A percentile compares a stretch with the other conserved stretches of the same genome.
phyloP scores from a whole-genome alignment of 2,113 vertebrate genomes.

The Zapornia atra region DNA sequence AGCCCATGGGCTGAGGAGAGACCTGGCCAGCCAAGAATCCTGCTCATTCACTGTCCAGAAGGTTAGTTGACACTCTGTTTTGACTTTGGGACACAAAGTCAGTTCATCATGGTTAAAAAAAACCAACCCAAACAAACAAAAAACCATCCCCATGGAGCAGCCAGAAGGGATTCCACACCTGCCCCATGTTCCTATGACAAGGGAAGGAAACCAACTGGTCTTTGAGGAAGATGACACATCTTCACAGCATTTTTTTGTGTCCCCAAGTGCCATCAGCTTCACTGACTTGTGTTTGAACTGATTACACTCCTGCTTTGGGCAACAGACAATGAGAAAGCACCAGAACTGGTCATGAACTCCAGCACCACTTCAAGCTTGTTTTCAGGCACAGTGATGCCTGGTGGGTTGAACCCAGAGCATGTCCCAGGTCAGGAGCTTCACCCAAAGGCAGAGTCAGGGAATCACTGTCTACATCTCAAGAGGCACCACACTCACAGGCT shows the following conservation, averaged over 20 bases:
- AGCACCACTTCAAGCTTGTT: constrained; percentile 22
- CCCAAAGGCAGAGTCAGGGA: constrained; percentile 42
- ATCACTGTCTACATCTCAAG: background rate
- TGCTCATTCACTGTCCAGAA: background rate
- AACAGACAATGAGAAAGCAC: background rate
- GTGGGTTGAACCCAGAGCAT: background rate
- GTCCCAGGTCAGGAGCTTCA: constrained; percentile 15
- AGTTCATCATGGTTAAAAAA: background rate
- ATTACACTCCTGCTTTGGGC: background rate
- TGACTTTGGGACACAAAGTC: background rate
- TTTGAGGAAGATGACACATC: background rate
- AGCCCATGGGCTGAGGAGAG: background rate
- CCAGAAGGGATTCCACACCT: background rate
- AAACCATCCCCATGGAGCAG: background rate
- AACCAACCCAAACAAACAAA: background rate
- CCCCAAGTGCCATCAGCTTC: background rate
- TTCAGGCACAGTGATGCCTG: background rate
- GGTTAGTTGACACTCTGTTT: background rate
- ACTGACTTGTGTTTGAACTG: background rate
- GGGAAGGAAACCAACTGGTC: background rate
- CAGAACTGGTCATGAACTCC: background rate
- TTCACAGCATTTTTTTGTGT: background rate
- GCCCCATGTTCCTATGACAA: background rate
- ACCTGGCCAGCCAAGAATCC: background rate
- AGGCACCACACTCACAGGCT: background rate